Conservation (phyloP, 1,140 invertebrate species). For the Hermatobates lingyangjiaoensis region DNA sequence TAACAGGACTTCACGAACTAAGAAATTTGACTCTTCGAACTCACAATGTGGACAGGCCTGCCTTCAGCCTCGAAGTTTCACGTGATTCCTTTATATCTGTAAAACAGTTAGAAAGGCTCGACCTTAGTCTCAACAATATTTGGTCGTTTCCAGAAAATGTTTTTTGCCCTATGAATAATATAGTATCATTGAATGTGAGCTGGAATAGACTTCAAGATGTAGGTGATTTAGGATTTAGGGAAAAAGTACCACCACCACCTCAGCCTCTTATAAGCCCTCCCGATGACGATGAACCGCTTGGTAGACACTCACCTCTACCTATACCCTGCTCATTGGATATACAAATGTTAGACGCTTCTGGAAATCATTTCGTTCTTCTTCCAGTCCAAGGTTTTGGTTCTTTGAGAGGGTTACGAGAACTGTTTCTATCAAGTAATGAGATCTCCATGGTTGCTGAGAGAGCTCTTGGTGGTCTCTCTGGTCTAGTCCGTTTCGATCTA, state of each 20-base stretch:
- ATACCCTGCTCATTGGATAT: conserved; percentile 54
- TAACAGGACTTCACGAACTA: conserved; percentile 52
- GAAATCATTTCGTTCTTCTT: conserved; percentile 62
- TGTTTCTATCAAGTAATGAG: conserved; percentile 65
- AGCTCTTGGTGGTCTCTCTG: conserved; percentile 54
- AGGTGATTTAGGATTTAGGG: conserved; percentile 55
- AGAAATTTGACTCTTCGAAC: conserved; percentile 63
- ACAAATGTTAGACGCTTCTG: conserved; percentile 61
- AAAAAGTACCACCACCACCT: conserved; percentile 25
- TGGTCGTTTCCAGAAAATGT: conserved; percentile 67
- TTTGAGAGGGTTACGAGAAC: conserved; percentile 46
- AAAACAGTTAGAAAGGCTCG: conserved; percentile 55
- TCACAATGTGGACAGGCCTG: conserved; percentile 55
- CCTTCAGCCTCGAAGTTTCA: conserved; percentile 55
- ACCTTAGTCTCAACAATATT: conserved; percentile 73
- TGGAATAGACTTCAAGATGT: conserved; percentile 69
- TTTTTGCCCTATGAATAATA: conserved; percentile 60
- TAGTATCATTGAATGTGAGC: conserved; percentile 59
- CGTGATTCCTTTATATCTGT: conserved; percentile 48
- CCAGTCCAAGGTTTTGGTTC: conserved; percentile 59
- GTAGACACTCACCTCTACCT: conserved; percentile 19
- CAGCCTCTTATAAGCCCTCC: conserved; percentile 21
- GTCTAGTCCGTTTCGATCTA: conserved; percentile 60
- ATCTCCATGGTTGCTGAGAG: conserved; percentile 67
- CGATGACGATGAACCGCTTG: conserved; percentile 17